Evolutionary conservation across 2,888 invertebrate species (phyloP).

Genomic region (Caenorhabditis angaria): DNA sequence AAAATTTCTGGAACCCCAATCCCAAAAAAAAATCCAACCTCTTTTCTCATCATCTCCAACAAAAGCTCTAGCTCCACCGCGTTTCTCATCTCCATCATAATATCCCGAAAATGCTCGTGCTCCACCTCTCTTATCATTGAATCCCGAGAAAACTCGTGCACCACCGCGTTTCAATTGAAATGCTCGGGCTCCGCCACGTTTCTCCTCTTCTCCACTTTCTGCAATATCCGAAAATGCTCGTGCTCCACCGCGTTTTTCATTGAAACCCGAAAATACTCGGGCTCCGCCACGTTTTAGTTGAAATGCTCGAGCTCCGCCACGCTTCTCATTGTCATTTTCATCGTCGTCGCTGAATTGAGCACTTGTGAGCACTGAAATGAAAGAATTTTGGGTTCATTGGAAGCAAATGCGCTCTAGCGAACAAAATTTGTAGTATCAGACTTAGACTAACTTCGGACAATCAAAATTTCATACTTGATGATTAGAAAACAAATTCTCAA

Average conservation of each 20-base stretch:
- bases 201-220: slow-evolving; percentile 29
- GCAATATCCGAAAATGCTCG: slow-evolving; percentile 30
- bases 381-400: no score
- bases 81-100: slow-evolving; percentile 15
- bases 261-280: slow-evolving; percentile 22
- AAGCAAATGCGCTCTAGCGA: no score
- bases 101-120: slow-evolving; percentile 13
- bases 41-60: background rate
- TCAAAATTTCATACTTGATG: no score
- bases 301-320: slow-evolving; percentile 42
- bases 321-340: slow-evolving; percentile 16
- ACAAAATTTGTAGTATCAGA: no score
- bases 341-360: no score
- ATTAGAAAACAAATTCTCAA: no score
- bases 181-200: slow-evolving; percentile 39
- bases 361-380: no score
- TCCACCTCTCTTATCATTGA: slow-evolving; percentile 19
- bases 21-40: no score
- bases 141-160: slow-evolving; percentile 31
- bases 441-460: no score
- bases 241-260: slow-evolving; percentile 40
- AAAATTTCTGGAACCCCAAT: no score
- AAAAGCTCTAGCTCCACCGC: slow-evolving; percentile 37
- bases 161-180: slow-evolving; percentile 43
- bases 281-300: slow-evolving; percentile 41